A percentile compares a stretch with the other conserved stretches of the same genome.
Conservation (phyloP, 2,113 vertebrate genomes). For the Oryctolagus cuniculus region DNA sequence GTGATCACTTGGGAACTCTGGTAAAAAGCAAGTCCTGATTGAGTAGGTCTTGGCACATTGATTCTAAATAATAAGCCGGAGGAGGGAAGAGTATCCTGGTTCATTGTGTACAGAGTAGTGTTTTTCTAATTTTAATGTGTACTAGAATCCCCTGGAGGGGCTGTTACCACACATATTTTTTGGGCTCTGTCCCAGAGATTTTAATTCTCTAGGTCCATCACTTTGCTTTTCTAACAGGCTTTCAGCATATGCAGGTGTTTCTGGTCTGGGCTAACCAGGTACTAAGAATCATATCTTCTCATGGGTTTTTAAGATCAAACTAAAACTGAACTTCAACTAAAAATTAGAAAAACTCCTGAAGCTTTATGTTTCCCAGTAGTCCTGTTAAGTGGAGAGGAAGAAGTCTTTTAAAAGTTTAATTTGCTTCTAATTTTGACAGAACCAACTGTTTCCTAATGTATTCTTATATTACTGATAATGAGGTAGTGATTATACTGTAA, state of each 20-base stretch:
- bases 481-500: background rate
- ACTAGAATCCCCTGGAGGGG: no score
- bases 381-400: background rate
- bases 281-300: background rate
- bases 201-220: background rate
- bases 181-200: background rate
- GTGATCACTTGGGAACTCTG: background rate
- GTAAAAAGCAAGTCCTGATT: background rate
- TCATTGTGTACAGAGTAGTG: background rate
- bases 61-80: background rate
- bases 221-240: background rate
- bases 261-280: background rate
- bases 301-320: background rate
- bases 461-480: background rate
- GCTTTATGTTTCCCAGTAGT: background rate
- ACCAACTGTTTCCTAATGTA: slow-evolving; percentile 13
- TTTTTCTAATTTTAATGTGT: background rate
- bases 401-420: background rate
- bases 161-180: background rate
- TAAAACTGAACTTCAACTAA: background rate
- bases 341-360: background rate
- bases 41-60: background rate
- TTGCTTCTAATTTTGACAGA: slow-evolving; percentile 25
- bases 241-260: background rate
- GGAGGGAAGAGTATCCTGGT: no score